A percentile compares a stretch with the other conserved stretches of the same genome.
Evolutionary conservation across 35 echinoderm and acorn worm species (phyloP).

Genomic region (Amphiura filiformis): DNA sequence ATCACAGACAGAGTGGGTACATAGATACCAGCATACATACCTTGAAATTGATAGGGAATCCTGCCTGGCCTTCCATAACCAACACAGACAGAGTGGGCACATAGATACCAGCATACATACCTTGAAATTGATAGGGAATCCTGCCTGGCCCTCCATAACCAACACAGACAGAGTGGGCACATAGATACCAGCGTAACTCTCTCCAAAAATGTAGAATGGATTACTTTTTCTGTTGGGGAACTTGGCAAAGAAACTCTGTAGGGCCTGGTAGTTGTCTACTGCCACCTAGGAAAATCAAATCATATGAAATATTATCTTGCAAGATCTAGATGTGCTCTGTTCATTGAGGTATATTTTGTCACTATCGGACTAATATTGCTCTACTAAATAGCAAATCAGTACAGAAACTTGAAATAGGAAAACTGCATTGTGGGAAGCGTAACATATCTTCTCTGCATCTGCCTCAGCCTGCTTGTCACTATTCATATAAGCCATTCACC

Average conservation of each 20-base stretch:
- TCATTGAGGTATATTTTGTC: too few relatives aligned
- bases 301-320: not conserved
- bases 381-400: too few relatives aligned
- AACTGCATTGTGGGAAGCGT: too few relatives aligned
- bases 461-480: too few relatives aligned
- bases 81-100: constrained; percentile 58
- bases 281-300: constrained; percentile 50
- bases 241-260: constrained; percentile 74
- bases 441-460: too few relatives aligned
- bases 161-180: constrained; percentile 64
- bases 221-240: constrained; percentile 65
- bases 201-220: constrained; percentile 75
- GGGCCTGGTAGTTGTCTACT: constrained; percentile 67
- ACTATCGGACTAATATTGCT: too few relatives aligned
- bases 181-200: constrained; percentile 86
- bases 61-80: constrained; percentile 51
- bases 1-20: constrained; percentile 59
- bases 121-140: too few relatives aligned
- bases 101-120: constrained; percentile 81
- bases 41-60: constrained; percentile 65
- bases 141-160: too few relatives aligned
- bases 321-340: too few relatives aligned
- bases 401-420: too few relatives aligned
- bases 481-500: too few relatives aligned
- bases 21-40: constrained; percentile 77